Evolutionary conservation across 2,888 invertebrate species (phyloP), one percentile per base, ranked within the genome.

Genomic region (Corythucha ciliata): DNA sequence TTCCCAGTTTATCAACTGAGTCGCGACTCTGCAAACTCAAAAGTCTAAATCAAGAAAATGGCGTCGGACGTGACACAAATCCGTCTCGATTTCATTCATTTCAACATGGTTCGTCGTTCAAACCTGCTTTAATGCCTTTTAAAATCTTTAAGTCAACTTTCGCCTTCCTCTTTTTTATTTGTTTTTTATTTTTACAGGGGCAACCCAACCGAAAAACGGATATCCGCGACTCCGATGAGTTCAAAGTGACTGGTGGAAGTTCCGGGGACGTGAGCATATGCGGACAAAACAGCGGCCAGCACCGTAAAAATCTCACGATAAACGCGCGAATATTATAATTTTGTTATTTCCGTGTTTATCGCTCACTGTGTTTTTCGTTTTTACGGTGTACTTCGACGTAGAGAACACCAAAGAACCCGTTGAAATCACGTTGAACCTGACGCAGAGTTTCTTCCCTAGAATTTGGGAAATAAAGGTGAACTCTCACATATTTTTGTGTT

Each of bases 211-310:
- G 86, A 48, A 73, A 70, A 24, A 86, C 83, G 0, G 88, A 88
- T 0, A 76, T 80, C 29, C 88, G 88, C 61, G 83, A 86, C 59
- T 81, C 82, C 37, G 88, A 88, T 63, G 70, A 78, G 18, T 68
- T 72, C 64, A 67, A 72, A 2, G 65, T 84, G 54, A 67, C 67
- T 16, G 79, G 78, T 0, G 78, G 77, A 4, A 71, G 71, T 16
- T 70, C 72, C 0, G 73, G 72, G 44, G 74, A 74, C 48, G 73
- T 87, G 57, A 76, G 73, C 12, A 61, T 88, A 8, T 88, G 88
- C 64, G 88, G 88, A 1, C 79, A 84, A 64, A 88, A 88, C 64
- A 85, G 82, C 63, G 86, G 85, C 12, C 88, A 88, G 61, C 88
- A 88, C 61, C 73, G 88, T 87, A 68, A 74, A 77, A 70, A 63